These are phyloP conservation scores for Anableps anableps DNA, from an alignment of 2,797 vertebrate species.

Conservation along the genomic window DNA sequence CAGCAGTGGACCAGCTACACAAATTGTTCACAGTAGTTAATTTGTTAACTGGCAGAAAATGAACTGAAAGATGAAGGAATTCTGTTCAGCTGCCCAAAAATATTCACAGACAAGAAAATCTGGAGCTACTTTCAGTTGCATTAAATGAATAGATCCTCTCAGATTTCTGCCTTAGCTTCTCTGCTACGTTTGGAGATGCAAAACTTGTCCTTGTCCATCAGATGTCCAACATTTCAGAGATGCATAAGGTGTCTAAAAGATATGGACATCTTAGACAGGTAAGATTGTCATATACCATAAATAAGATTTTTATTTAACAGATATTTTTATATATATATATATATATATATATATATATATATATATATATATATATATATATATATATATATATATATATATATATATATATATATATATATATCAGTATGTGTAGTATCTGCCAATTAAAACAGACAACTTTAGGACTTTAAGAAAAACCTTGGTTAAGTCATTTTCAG, in stretches of 20 bases:
- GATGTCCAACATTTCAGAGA: neutral
- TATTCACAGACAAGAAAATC: neutral
- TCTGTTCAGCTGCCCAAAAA: neutral
- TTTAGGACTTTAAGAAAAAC: neutral
- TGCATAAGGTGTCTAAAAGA: neutral
- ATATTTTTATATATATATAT: too few species aligned
- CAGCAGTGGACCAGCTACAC: conserved; percentile 13
- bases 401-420: too few species aligned
- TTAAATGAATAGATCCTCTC: neutral
- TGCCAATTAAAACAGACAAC: neutral
- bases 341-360: too few species aligned
- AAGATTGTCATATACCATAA: neutral
- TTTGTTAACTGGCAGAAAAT: neutral
- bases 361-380: too few species aligned
- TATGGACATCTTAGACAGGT: neutral
- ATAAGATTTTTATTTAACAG: neutral
- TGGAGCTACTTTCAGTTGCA: neutral
- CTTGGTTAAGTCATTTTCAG: neutral
- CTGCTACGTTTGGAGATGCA: neutral
- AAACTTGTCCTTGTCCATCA: neutral
- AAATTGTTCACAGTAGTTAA: neutral
- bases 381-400: too few species aligned
- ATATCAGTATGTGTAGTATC: neutral
- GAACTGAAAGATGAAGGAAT: neutral
- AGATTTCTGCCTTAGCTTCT: neutral